Evolutionary conservation across 35 echinoderm and acorn worm species (phyloP).

Genomic region (Ptychodera flava): DNA sequence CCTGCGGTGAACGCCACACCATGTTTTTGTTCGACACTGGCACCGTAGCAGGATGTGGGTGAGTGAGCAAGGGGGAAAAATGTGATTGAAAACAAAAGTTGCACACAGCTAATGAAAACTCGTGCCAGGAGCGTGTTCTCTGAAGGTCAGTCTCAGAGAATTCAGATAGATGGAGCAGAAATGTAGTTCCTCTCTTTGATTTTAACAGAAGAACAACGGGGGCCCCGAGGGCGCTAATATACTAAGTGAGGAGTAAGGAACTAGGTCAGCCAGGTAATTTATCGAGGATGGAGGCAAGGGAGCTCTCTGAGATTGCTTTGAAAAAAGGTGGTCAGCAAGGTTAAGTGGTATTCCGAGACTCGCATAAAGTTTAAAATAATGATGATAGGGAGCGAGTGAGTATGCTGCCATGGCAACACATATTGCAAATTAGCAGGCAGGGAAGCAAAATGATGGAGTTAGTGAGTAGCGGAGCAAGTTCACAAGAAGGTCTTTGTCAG

Average conservation of each 20-base stretch:
- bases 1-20: conserved; percentile 85
- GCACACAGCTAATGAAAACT: not conserved
- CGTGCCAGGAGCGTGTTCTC: not conserved
- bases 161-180: not conserved
- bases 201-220: not conserved
- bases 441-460: no score
- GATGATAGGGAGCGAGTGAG: not conserved
- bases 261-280: not conserved
- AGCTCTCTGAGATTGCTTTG: not conserved
- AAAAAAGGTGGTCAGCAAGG: not conserved
- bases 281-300: not conserved
- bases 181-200: not conserved
- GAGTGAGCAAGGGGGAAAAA: no score
- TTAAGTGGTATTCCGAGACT: not conserved
- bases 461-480: no score
- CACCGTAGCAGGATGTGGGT: conserved; percentile 82
- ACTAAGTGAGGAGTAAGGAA: not conserved
- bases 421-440: no score
- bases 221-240: not conserved
- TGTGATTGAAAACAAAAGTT: not conserved
- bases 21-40: conserved; percentile 84
- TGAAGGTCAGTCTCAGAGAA: not conserved
- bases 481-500: no score
- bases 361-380: not conserved
- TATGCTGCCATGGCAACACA: no score